Evolutionary conservation across 2,888 invertebrate species (phyloP).

Genomic region (Drosophila kuntzei): DNA sequence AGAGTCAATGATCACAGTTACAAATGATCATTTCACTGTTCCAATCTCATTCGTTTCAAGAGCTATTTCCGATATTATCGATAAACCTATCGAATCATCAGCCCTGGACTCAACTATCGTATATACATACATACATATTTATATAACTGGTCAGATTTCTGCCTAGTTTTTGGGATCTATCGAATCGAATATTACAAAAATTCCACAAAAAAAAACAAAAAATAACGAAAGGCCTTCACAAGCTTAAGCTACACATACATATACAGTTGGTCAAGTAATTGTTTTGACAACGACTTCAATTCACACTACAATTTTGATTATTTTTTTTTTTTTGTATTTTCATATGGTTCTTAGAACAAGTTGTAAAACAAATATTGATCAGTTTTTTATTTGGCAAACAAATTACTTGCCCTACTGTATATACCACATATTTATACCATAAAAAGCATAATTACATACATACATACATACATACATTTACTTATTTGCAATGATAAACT

Average conservation of each 20-base stretch:
- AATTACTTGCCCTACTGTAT: neutral
- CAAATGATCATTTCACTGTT: conserved; percentile 7
- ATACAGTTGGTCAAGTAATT: neutral
- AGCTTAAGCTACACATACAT: conserved; percentile 4
- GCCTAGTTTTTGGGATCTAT: conserved; percentile 5
- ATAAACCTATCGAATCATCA: conserved; percentile 1
- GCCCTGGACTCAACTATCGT: conserved; percentile 29
- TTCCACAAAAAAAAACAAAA: neutral
- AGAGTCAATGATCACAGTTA: conserved; percentile 1
- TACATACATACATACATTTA: conserved; percentile 26
- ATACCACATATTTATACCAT: conserved; percentile 28
- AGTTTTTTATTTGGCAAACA: neutral
- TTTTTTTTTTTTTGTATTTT: neutral
- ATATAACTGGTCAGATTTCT: conserved; percentile 42
- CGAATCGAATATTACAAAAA: conserved; percentile 27
- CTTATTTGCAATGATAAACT: conserved; percentile 11
- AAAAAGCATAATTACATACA: conserved; percentile 32
- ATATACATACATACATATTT: conserved; percentile 27
- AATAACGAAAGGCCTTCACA: conserved; percentile 8
- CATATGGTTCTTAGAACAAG: neutral
- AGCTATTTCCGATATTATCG: neutral
- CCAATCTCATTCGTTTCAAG: conserved; percentile 8
- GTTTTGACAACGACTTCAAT: conserved; percentile 2
- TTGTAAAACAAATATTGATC: neutral
- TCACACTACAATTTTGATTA: no score